Evolutionary conservation across 2,113 vertebrate genomes (phyloP).

Genomic region (Pelecanus crispus): DNA sequence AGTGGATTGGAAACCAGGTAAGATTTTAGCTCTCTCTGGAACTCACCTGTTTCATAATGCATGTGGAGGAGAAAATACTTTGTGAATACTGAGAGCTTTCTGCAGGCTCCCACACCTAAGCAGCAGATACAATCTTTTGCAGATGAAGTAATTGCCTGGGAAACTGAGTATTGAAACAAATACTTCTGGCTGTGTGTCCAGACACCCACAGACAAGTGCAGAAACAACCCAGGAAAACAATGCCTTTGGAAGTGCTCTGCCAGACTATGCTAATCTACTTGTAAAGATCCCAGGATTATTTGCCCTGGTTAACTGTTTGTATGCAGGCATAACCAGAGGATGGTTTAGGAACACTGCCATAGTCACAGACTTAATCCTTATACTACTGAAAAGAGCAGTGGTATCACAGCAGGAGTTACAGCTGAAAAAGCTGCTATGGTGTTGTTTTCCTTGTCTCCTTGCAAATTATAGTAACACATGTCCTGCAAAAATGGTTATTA

Average conservation of each 20-base stretch:
- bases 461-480: background rate
- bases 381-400: background rate
- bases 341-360: background rate
- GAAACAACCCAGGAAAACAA: background rate
- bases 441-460: background rate
- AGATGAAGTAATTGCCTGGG: background rate
- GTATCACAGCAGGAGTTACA: background rate
- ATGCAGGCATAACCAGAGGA: background rate
- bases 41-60: background rate
- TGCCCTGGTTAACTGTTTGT: background rate
- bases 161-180: background rate
- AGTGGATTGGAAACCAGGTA: background rate
- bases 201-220: background rate
- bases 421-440: background rate
- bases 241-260: background rate
- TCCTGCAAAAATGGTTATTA: background rate
- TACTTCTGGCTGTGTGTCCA: background rate
- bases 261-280: background rate
- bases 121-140: background rate
- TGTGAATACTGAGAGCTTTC: background rate
- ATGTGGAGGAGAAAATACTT: background rate
- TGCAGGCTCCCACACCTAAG: background rate
- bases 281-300: background rate
- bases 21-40: background rate
- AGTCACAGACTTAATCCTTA: background rate